Evolutionary conservation across 2,888 invertebrate species (phyloP), one percentile per base, ranked within the genome.

Genomic region (Disparrhopalites patrizii): DNA sequence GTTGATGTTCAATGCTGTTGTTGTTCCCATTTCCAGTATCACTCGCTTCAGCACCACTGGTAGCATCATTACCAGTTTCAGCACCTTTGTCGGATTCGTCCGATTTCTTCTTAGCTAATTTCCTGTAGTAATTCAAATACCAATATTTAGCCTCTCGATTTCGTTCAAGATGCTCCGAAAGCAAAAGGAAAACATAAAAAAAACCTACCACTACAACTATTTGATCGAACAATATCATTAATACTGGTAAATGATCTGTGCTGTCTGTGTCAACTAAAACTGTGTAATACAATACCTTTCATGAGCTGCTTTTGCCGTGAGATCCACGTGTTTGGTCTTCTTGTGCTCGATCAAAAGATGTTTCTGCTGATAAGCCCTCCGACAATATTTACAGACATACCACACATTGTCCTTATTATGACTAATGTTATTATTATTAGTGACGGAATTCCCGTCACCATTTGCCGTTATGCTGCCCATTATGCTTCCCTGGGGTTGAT

Each of bases 341-440:
- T 61, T 61, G n/a, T 61, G 61, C 13, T 50, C 61, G 50, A 30
- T 61, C 20, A 61, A 43, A 5, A 50, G 47, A 20, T 61, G 47
- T 8, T 47, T 30, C 3, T 61, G 50, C 15, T 47, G 50, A 15
- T 61, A 61, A 15, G 33, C 47, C 23, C 61, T 13, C 15, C 47
- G 47, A 50, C 61, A 61, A n/a, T 47, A 61, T 31, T 61, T 61
- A 15, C 61, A 61, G 15, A 61, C 31, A 23, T 47, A 61, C 61
- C 61, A 61, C 2, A 61, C 20, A 43, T 43, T 43, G 5, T 43
- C 43, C 36, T 10, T 36, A 7, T 36, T 15, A 15, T 36, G n/a
- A n/a, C n/a, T 15, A 43, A 43, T 18, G n/a, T 43, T n/a, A 43
- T n/a, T n/a, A n/a, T n/a, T n/a, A n/a, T n/a, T n/a, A n/a, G n/a